Evolutionary conservation across 2,888 invertebrate species (phyloP).

Genomic region (Meteorus cinctellus): DNA sequence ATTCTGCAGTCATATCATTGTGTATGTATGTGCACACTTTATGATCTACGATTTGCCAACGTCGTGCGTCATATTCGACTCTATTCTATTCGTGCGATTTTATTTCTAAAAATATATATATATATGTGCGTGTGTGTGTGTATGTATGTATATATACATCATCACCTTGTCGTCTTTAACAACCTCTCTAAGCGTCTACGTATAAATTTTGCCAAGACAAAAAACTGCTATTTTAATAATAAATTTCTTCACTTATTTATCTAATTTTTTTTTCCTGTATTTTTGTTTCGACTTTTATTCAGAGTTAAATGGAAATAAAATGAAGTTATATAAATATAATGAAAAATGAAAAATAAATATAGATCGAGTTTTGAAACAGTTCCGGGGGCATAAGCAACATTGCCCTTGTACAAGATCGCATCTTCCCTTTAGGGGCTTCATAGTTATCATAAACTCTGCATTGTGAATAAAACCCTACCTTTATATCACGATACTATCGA

Average conservation of each 20-base stretch:
- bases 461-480: conserved; percentile 8
- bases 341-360: not conserved
- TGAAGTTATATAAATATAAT: not conserved
- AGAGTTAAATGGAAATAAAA: not conserved
- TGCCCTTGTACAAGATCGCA: not conserved
- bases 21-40: not conserved
- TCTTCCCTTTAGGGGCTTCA: not conserved
- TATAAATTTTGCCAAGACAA: not conserved
- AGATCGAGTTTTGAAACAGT: not conserved
- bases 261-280: not conserved
- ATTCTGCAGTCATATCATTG: not conserved
- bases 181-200: not conserved
- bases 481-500: conserved; percentile 26
- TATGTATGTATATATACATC: not conserved
- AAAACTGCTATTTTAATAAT: not conserved
- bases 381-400: not conserved
- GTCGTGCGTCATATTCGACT: conserved; percentile 24
- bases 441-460: not conserved
- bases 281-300: not conserved
- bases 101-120: not conserved
- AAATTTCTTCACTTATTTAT: not conserved
- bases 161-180: conserved; percentile 23
- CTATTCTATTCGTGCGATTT: conserved; percentile 16
- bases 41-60: conserved; percentile 28
- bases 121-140: not conserved